Conservation (phyloP, 2,888 invertebrate species). For the Nemotelus pantherinus region DNA sequence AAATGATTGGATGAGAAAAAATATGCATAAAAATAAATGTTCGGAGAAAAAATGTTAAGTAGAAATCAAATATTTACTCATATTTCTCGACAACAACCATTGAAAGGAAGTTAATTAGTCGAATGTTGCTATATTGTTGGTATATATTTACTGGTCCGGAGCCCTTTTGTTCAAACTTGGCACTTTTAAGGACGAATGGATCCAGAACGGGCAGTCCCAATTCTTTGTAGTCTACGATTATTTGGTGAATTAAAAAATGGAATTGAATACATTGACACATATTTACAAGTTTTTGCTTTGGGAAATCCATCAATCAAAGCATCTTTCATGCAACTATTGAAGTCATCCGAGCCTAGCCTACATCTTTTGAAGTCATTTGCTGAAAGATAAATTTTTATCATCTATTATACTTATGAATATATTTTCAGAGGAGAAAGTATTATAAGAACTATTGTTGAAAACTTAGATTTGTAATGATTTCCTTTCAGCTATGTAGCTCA, state of each 20-base stretch:
- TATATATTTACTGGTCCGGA: not conserved
- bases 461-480: too few species aligned
- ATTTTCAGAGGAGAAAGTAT: too few species aligned
- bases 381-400: not conserved
- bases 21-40: not conserved
- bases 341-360: not conserved
- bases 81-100: not conserved
- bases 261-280: not conserved
- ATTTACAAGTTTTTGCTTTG: not conserved
- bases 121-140: not conserved
- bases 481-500: too few species aligned
- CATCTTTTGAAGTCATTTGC: conserved; percentile 30
- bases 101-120: not conserved
- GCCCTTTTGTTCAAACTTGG: not conserved
- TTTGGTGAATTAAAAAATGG: not conserved
- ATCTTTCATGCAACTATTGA: not conserved
- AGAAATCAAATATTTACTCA: not conserved
- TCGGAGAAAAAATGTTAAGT: not conserved
- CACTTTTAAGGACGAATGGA: not conserved
- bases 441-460: too few species aligned
- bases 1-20: not conserved
- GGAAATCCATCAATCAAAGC: conserved; percentile 21
- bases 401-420: too few species aligned
- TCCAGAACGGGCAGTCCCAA: conserved; percentile 25
- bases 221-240: not conserved